Conservation (phyloP, 2,888 invertebrate genomes). For the Lasioglossum oenotherae region DNA sequence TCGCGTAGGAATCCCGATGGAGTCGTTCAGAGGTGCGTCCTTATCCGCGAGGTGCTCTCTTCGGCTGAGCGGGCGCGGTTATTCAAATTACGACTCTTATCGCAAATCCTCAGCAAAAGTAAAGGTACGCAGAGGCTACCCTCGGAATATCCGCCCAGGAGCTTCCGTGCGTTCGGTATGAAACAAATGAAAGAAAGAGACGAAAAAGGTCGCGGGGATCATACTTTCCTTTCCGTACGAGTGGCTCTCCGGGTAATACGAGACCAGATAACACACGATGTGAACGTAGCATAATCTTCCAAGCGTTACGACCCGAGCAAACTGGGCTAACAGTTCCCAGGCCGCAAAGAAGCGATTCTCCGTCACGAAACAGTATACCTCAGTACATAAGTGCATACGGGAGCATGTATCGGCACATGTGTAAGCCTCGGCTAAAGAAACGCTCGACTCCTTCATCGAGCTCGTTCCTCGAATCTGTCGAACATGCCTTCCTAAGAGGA, state of each 20-base stretch:
- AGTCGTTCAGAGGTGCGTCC: not conserved
- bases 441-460: constrained; percentile 12
- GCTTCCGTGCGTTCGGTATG: not conserved
- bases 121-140: not conserved
- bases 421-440: constrained; percentile 33
- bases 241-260: constrained; percentile 52
- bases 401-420: constrained; percentile 39
- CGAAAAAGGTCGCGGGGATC: constrained; percentile 13
- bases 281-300: constrained; percentile 74
- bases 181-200: not conserved
- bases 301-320: constrained; percentile 77
- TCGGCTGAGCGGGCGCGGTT: not conserved
- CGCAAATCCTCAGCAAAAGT: not conserved
- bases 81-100: constrained; percentile 13
- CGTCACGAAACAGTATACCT: constrained; percentile 60
- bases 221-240: constrained; percentile 44
- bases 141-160: not conserved
- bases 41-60: not conserved
- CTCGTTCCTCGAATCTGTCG: constrained; percentile 37
- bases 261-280: constrained; percentile 62
- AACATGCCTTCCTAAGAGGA: not conserved
- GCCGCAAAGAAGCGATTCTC: constrained; percentile 64
- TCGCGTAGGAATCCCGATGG: not conserved
- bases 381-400: constrained; percentile 23
- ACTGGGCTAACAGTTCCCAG: constrained; percentile 80